Evolutionary conservation across 1,140 invertebrate species (phyloP).

Genomic region (Coptotermes formosanus): DNA sequence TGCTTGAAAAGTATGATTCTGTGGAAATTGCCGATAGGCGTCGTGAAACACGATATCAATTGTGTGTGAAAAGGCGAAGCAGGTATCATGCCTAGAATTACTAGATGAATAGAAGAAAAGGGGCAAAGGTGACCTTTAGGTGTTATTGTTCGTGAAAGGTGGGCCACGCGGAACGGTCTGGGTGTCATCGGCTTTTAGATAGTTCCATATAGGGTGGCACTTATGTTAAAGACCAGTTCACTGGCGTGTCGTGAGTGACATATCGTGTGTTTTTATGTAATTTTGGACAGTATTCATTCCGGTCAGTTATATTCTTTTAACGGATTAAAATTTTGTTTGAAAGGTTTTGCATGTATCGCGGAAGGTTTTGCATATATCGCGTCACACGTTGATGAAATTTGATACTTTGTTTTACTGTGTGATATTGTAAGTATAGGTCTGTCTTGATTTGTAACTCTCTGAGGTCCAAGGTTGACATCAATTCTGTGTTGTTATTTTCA

Average conservation of each 20-base stretch:
- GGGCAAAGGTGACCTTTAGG: background rate
- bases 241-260: background rate
- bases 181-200: background rate
- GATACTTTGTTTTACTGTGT: background rate
- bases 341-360: background rate
- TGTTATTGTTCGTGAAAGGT: slow-evolving; percentile 3
- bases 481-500: no score
- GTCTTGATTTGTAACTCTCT: no score
- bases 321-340: background rate
- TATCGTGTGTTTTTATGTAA: background rate
- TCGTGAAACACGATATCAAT: slow-evolving; percentile 9
- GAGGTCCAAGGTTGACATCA: no score
- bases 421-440: no score
- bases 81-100: slow-evolving; percentile 16
- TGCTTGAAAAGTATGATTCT: slow-evolving; percentile 4
- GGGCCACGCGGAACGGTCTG: background rate
- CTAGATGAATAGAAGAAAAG: background rate
- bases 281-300: background rate
- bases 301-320: background rate
- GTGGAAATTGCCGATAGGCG: background rate
- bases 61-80: slow-evolving; percentile 6
- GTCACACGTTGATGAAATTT: background rate
- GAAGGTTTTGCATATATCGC: background rate
- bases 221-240: background rate
- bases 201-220: background rate